Percentiles rank a stretch among this genome's conserved stretches.
These are phyloP conservation scores for Papilio elwesi DNA, from an alignment of 2,888 invertebrate species.

Conservation along the genomic window DNA sequence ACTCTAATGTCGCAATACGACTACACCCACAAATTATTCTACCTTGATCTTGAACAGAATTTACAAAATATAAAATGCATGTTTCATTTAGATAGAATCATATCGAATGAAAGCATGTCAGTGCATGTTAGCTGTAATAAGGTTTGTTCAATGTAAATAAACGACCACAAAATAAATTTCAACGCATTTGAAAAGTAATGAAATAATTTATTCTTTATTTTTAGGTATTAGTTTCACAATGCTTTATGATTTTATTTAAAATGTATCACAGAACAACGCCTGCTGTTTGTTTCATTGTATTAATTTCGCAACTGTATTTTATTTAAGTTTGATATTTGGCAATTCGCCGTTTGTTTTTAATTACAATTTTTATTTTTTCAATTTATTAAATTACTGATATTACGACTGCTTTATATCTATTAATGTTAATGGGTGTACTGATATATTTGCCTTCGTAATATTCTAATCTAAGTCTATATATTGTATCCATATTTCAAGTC, in stretches of 20 bases:
- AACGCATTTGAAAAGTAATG: not conserved
- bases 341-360: not conserved
- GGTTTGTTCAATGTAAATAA: not conserved
- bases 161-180: not conserved
- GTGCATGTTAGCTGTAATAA: not conserved
- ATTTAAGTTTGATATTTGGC: not conserved
- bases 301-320: not conserved
- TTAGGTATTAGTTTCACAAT: not conserved
- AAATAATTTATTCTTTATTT: not conserved
- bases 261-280: conserved; percentile 8
- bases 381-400: not conserved
- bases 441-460: not conserved
- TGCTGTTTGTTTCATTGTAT: conserved; percentile 10
- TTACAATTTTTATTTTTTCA: not conserved
- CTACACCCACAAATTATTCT: not conserved
- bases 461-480: not conserved
- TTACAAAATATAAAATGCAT: not conserved
- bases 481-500: no score
- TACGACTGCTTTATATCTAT: not conserved
- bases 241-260: conserved; percentile 11
- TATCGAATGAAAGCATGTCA: not conserved
- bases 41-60: not conserved
- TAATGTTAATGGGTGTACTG: no score
- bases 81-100: not conserved
- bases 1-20: no score